Percentiles rank a stretch among this genome's conserved stretches.
Evolutionary conservation across 2,797 vertebrate species (phyloP).

Genomic region (Chelidonichthys spinosus): DNA sequence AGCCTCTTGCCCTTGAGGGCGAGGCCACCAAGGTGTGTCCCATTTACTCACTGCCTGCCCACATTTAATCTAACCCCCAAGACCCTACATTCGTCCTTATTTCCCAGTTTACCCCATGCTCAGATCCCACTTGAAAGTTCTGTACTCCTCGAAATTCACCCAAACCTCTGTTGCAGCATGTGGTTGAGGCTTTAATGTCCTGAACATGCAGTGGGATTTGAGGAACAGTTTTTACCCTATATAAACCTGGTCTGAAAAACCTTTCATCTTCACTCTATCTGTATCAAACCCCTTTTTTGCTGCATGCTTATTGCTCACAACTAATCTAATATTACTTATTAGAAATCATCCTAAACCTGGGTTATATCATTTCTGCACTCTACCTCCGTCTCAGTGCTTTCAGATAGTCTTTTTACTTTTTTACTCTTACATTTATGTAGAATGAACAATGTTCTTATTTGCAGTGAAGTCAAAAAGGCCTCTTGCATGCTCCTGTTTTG

Average conservation of each 20-base stretch:
- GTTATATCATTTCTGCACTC: neutral
- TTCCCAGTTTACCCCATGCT: neutral
- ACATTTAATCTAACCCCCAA: slow-evolving; percentile 10
- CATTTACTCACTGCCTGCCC: slow-evolving; percentile 76
- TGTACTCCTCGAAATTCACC: neutral
- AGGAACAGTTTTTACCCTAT: neutral
- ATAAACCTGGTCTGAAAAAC: neutral
- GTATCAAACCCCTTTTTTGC: slow-evolving; percentile 23
- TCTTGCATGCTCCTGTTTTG: slow-evolving; percentile 15
- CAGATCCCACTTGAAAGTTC: neutral
- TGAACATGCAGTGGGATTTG: neutral
- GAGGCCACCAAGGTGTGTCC: slow-evolving; percentile 92
- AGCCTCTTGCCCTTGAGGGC: slow-evolving; percentile 87
- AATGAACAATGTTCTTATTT: slow-evolving; percentile 23
- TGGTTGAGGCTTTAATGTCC: neutral
- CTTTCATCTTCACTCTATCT: neutral
- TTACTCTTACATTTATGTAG: neutral
- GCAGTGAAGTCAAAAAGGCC: slow-evolving; percentile 22
- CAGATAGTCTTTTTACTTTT: neutral
- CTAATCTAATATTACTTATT: neutral
- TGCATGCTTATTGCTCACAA: slow-evolving; percentile 29
- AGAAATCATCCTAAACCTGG: neutral
- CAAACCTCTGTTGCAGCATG: neutral
- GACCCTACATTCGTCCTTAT: neutral
- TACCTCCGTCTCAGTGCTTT: neutral